A percentile compares a stretch with the other conserved stretches of the same genome.
Evolutionary conservation across 2,113 vertebrate species (phyloP).

Genomic region (Oreochromis tanganicae): DNA sequence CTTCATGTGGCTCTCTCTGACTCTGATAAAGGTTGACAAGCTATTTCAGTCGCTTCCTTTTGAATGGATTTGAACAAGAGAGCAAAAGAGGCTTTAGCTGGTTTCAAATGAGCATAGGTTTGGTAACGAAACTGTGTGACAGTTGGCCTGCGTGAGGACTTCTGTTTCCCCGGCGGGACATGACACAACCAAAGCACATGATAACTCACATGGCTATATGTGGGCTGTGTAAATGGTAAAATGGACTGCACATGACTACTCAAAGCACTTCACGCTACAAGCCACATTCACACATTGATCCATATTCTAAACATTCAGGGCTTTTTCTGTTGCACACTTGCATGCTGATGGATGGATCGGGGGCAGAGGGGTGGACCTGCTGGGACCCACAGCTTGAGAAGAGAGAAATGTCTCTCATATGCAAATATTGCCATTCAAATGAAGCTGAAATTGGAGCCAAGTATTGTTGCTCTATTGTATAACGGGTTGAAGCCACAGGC

Average conservation of each 20-base stretch:
- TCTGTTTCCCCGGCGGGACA: constrained; percentile 44
- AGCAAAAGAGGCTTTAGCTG: neutral
- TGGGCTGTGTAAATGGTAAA: neutral
- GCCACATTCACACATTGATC: neutral
- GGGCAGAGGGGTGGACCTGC: neutral
- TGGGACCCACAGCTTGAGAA: neutral
- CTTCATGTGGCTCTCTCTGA: constrained; percentile 11
- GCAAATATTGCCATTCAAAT: neutral
- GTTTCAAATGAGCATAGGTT: constrained; percentile 31
- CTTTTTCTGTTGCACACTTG: neutral
- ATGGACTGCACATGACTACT: neutral
- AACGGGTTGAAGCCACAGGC: neutral
- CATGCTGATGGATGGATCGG: neutral
- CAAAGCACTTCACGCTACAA: neutral
- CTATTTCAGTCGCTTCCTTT: constrained; percentile 39
- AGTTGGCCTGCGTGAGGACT: constrained; percentile 45
- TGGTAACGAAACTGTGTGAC: constrained; percentile 34
- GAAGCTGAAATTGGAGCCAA: neutral
- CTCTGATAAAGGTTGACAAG: constrained; percentile 36
- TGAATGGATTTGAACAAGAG: constrained; percentile 15
- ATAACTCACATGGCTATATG: constrained; percentile 8
- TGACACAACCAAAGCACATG: constrained; percentile 24
- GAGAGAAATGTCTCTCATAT: neutral
- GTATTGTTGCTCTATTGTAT: neutral
- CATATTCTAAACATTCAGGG: neutral